These are phyloP conservation scores for Cydia pomonella DNA, from an alignment of 1,140 invertebrate genomes.

Conservation along the genomic window DNA sequence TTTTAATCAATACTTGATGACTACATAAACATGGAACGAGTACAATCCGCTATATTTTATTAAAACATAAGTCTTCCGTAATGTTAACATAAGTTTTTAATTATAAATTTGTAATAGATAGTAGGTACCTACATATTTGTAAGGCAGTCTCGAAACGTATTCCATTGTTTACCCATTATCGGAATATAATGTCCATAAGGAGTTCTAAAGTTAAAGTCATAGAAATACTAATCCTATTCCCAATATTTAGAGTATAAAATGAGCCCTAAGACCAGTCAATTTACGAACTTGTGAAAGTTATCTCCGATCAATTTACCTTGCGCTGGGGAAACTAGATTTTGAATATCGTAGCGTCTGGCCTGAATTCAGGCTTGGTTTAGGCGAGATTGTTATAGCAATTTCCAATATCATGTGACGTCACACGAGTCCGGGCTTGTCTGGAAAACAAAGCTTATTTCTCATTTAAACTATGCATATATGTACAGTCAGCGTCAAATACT, in stretches of 20 bases:
- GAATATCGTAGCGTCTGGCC: slow-evolving; percentile 17
- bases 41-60: too few species aligned
- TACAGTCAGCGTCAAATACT: too few species aligned
- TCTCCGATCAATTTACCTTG: slow-evolving; percentile 1
- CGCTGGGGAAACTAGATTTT: slow-evolving; percentile 11
- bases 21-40: too few species aligned
- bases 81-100: too few species aligned
- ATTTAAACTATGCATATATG: not conserved
- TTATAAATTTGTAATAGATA: too few species aligned
- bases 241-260: not conserved
- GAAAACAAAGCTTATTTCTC: slow-evolving; percentile 11
- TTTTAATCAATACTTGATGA: too few species aligned
- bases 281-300: slow-evolving; percentile 9
- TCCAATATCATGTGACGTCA: slow-evolving; percentile 14
- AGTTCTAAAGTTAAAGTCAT: not conserved
- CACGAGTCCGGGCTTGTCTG: not conserved
- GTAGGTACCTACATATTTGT: too few species aligned
- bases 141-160: not conserved
- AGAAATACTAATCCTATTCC: not conserved
- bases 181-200: not conserved
- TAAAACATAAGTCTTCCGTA: too few species aligned
- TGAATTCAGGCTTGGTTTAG: slow-evolving; percentile 13
- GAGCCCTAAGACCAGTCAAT: not conserved
- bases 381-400: not conserved
- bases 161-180: slow-evolving; percentile 6